Evolutionary conservation across 2,113 vertebrate genomes (phyloP).

Genomic region (Dicrurus megarhynchus): DNA sequence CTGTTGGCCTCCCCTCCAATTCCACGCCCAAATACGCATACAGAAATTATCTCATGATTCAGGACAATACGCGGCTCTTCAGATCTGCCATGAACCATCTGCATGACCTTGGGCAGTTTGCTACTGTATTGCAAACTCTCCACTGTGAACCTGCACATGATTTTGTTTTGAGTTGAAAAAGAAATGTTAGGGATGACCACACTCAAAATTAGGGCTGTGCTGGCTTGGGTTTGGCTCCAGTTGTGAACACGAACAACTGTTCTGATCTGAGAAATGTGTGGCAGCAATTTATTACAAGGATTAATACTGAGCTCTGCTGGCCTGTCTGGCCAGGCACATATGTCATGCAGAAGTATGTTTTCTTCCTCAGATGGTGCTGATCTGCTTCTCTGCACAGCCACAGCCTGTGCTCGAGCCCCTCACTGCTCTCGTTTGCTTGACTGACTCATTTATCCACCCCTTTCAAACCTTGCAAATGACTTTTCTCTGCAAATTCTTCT

Average conservation of each 20-base stretch:
- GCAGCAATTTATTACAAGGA: neutral
- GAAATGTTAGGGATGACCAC: neutral
- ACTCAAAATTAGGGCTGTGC: neutral
- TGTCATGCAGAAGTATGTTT: neutral
- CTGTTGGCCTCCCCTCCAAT: neutral
- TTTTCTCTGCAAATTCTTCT: neutral
- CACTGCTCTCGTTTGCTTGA: neutral
- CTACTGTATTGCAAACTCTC: neutral
- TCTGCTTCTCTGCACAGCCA: neutral
- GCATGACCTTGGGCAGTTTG: neutral
- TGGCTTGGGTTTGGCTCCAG: neutral
- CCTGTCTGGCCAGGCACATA: neutral
- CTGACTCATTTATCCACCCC: neutral
- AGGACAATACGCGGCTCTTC: neutral
- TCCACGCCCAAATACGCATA: neutral
- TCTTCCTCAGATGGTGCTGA: neutral
- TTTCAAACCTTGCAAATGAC: neutral
- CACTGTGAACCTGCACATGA: neutral
- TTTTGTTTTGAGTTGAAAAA: neutral
- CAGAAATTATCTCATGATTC: neutral
- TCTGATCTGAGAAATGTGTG: neutral
- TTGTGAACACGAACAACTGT: neutral
- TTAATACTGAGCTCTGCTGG: neutral
- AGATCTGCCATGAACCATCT: neutral
- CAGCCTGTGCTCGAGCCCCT: neutral